phyloP scores from a whole-genome alignment of 2,888 invertebrate species.

The Nudaria mundana region DNA sequence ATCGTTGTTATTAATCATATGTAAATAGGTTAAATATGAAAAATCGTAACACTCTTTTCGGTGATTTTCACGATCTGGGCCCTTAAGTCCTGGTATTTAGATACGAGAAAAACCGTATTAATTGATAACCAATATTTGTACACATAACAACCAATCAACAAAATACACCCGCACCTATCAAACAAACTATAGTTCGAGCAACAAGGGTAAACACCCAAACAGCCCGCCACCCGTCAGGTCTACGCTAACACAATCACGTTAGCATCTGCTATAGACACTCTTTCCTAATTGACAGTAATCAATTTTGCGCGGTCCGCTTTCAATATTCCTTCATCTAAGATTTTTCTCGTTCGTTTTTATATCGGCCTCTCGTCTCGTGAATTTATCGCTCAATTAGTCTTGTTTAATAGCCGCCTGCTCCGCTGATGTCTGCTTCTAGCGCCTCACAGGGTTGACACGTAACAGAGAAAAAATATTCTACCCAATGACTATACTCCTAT shows the following conservation, averaged over 20 bases:
- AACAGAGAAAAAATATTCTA: no score
- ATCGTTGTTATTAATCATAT: no score
- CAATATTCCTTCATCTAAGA: constrained; percentile 76
- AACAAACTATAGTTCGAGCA: constrained; percentile 17
- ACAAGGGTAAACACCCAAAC: constrained; percentile 22
- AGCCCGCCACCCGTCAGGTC: constrained; percentile 17
- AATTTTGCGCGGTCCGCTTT: constrained; percentile 75
- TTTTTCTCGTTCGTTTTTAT: constrained; percentile 74
- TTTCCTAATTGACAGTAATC: constrained; percentile 78
- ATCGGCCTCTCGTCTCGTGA: constrained; percentile 73
- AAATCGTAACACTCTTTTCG: no score
- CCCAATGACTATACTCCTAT: no score
- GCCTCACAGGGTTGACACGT: constrained; percentile 63
- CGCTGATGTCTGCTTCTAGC: constrained; percentile 79
- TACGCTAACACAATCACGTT: constrained; percentile 39
- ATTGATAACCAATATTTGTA: constrained; percentile 1
- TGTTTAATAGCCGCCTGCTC: constrained; percentile 81
- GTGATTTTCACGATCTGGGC: no score
- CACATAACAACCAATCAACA: constrained; percentile 3
- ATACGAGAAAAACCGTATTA: not conserved
- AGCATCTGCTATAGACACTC: constrained; percentile 68
- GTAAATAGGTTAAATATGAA: no score
- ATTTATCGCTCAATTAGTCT: constrained; percentile 83
- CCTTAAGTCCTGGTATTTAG: no score
- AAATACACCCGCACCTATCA: constrained; percentile 16